Conservation (phyloP, 2,797 vertebrate genomes). For the Apodemus agrarius region DNA sequence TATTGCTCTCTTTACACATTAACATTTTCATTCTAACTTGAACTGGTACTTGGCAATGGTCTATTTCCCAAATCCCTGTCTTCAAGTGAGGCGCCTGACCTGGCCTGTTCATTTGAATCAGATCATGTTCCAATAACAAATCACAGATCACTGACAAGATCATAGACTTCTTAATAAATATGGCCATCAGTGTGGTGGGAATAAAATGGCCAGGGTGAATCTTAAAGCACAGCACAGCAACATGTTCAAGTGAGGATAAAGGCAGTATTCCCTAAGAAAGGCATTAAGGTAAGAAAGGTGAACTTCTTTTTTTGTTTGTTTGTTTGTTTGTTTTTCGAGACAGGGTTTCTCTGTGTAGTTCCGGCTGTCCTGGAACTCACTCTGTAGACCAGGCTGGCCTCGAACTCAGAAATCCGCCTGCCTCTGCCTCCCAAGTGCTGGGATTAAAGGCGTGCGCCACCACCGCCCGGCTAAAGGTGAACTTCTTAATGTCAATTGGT, state of each 20-base stretch:
- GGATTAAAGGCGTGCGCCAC: too few relatives aligned
- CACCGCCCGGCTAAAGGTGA: too few relatives aligned
- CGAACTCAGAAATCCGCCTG: too few relatives aligned
- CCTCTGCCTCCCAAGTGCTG: too few relatives aligned
- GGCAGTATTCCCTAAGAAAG: conserved; percentile 7
- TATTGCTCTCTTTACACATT: background rate
- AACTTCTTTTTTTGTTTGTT: too few relatives aligned
- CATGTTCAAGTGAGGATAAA: background rate
- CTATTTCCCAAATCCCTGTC: conserved; percentile 15
- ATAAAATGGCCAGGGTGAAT: background rate
- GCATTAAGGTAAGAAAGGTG: background rate
- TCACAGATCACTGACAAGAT: background rate
- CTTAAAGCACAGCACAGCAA: background rate
- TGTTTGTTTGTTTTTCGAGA: too few relatives aligned
- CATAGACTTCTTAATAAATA: background rate
- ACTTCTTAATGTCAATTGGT: background rate
- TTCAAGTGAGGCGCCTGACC: background rate
- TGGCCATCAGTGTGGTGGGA: background rate
- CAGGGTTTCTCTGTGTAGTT: too few relatives aligned
- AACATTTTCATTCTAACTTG: conserved; percentile 47
- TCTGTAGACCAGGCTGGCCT: too few relatives aligned
- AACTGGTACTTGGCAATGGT: background rate
- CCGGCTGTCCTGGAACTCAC: too few relatives aligned
- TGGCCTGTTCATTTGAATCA: background rate
- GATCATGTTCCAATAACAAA: conserved; percentile 15